A percentile compares a stretch with the other conserved stretches of the same genome.
phyloP scores from a whole-genome alignment of 2,113 vertebrate species.

The Chlorodrepanis virens region DNA sequence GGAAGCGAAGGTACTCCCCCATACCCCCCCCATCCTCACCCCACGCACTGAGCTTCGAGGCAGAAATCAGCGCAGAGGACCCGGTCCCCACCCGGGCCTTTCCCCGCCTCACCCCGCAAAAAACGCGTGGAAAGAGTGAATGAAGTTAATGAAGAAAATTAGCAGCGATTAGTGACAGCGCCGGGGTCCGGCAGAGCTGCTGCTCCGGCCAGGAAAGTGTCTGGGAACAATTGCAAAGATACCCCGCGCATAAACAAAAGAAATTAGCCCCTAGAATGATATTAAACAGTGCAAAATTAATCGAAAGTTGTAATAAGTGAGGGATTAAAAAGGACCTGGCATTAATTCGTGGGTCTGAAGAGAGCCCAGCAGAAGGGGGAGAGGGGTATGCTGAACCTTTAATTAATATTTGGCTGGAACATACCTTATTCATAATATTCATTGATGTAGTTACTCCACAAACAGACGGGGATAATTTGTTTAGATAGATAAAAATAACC shows the following conservation, averaged over 20 bases:
- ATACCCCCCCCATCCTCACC: fast-evolving
- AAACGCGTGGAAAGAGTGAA: constrained; percentile 74
- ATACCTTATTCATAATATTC: constrained; percentile 50
- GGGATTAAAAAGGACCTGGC: constrained; percentile 57
- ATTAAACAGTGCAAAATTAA: constrained; percentile 61
- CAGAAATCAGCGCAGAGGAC: neutral
- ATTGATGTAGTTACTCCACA: constrained; percentile 58
- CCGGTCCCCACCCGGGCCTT: neutral
- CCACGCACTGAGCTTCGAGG: fast-evolving
- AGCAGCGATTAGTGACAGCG: constrained; percentile 65
- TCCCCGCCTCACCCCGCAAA: neutral
- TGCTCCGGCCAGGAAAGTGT: constrained; percentile 13
- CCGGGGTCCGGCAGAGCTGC: neutral
- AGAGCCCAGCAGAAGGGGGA: constrained; percentile 31
- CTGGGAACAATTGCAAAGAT: neutral
- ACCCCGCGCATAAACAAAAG: constrained; percentile 62
- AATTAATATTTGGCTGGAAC: constrained; percentile 66
- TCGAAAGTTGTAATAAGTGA: constrained; percentile 57
- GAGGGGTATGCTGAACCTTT: constrained; percentile 38
- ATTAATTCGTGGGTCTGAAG: constrained; percentile 46
- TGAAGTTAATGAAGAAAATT: constrained; percentile 79
- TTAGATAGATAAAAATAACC: constrained; percentile 70
- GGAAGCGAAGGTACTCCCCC: neutral
- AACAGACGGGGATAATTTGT: constrained; percentile 67
- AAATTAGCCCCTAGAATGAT: constrained; percentile 39